These are phyloP conservation scores for Indri indri DNA, from an alignment of 2,113 vertebrate genomes.

Conservation along the genomic window DNA sequence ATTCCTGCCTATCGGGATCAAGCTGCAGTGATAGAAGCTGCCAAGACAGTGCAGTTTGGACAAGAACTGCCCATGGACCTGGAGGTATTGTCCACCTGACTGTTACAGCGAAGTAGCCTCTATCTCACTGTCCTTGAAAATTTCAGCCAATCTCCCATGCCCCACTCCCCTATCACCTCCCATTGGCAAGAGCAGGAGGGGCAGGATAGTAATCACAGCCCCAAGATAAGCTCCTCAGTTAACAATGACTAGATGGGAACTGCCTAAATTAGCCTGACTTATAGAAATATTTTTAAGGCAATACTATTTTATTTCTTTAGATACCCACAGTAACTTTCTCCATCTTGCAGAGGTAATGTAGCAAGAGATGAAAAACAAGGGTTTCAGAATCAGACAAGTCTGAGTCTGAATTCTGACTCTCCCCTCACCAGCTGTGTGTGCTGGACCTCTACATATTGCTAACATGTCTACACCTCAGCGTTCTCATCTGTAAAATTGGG, in stretches of 20 bases:
- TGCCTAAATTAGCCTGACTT: neutral
- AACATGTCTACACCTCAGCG: neutral
- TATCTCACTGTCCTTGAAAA: neutral
- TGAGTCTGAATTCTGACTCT: neutral
- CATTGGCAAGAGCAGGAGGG: neutral
- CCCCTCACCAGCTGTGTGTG: neutral
- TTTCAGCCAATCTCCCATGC: neutral
- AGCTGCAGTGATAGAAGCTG: constrained; percentile 81
- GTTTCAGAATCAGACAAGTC: neutral
- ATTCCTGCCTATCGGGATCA: constrained; percentile 88
- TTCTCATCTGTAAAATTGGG: neutral
- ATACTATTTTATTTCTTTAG: neutral
- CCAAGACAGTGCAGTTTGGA: constrained; percentile 78
- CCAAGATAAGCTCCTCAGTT: neutral
- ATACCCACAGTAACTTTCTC: neutral
- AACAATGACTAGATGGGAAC: neutral
- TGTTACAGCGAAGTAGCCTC: neutral
- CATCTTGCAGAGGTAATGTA: neutral
- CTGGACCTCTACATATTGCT: neutral
- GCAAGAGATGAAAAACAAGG: neutral
- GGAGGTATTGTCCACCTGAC: constrained; percentile 77
- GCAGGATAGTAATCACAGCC: neutral
- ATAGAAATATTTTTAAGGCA: neutral
- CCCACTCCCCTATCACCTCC: neutral
- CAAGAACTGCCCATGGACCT: constrained; percentile 85